phyloP scores from a whole-genome alignment of 92 coral and sea anemone species.

The Hydrozoanthus gracilis region DNA sequence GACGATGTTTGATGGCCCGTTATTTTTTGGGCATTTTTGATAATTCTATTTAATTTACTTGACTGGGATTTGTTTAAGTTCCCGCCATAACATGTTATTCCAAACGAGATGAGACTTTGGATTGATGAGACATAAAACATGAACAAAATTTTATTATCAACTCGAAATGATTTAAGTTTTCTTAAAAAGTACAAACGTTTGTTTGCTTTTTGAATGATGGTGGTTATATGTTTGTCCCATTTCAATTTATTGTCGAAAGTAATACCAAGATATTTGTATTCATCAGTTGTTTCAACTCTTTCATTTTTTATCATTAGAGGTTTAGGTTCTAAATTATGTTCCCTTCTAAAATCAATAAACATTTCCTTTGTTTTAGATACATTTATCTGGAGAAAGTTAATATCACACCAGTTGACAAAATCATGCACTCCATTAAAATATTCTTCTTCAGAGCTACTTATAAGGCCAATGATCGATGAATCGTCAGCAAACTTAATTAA shows the following conservation, averaged over 20 bases:
- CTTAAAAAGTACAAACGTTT: background rate
- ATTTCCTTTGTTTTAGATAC: constrained; percentile 28
- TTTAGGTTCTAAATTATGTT: background rate
- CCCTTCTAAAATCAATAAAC: constrained; percentile 10
- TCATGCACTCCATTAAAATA: background rate
- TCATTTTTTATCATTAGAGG: background rate
- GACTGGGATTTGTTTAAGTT: background rate
- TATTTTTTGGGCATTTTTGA: background rate
- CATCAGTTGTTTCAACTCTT: background rate
- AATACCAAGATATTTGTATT: constrained; percentile 9
- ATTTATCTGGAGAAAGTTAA: constrained; percentile 16
- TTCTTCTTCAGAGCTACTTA: background rate
- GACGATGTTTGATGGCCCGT: background rate
- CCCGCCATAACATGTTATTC: background rate
- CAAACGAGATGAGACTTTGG: background rate
- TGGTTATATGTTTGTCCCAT: constrained; percentile 8
- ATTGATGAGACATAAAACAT: constrained; percentile 15
- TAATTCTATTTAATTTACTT: background rate
- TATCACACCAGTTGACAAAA: background rate
- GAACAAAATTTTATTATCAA: background rate
- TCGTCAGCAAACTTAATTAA: constrained; percentile 28
- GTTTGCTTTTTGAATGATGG: constrained; percentile 3
- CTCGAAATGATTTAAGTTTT: background rate
- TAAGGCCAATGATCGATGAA: background rate
- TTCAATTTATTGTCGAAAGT: background rate